phyloP scores from a whole-genome alignment of 2,888 invertebrate species.

The Zhengitettix transpicula region DNA sequence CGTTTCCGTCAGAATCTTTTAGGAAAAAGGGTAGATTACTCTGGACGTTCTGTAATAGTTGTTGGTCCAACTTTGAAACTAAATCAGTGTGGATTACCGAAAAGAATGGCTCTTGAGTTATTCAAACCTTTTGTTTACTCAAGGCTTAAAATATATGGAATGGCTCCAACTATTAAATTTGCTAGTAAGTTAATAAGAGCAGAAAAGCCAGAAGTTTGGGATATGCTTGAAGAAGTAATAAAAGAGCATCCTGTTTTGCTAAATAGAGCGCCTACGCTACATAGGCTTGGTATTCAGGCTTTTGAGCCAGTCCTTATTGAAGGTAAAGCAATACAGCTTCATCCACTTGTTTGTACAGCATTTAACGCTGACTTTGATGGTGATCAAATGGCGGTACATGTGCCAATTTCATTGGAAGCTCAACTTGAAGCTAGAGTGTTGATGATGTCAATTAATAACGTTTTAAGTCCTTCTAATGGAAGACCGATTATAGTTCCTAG shows the following conservation, averaged over 20 bases:
- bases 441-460: conserved; percentile 7
- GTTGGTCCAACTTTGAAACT: conserved; percentile 4
- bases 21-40: conserved; percentile 43
- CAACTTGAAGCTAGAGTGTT: conserved; percentile 3
- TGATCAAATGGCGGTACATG: conserved; percentile 10
- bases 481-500: conserved; percentile 7
- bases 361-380: conserved; percentile 11
- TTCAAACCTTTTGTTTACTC: conserved; percentile 1
- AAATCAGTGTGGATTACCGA: conserved; percentile 7
- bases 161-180: conserved; percentile 1
- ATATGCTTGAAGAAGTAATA: conserved; percentile 6
- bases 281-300: conserved; percentile 8
- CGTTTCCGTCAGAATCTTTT: conserved; percentile 44
- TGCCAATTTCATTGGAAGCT: conserved; percentile 5
- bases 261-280: conserved; percentile 9
- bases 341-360: conserved; percentile 7
- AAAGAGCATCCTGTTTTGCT: conserved; percentile 6
- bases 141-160: background rate
- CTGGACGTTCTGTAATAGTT: conserved; percentile 38
- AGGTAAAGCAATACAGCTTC: conserved; percentile 9
- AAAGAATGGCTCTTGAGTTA: conserved; percentile 3
- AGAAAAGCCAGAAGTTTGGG: conserved; percentile 1
- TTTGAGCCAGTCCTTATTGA: conserved; percentile 7
- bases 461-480: conserved; percentile 7
- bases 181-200: background rate